Evolutionary conservation across 2,797 vertebrate species (phyloP), one percentile per base, ranked within the genome.

Genomic region (Smutsia temminckii): DNA sequence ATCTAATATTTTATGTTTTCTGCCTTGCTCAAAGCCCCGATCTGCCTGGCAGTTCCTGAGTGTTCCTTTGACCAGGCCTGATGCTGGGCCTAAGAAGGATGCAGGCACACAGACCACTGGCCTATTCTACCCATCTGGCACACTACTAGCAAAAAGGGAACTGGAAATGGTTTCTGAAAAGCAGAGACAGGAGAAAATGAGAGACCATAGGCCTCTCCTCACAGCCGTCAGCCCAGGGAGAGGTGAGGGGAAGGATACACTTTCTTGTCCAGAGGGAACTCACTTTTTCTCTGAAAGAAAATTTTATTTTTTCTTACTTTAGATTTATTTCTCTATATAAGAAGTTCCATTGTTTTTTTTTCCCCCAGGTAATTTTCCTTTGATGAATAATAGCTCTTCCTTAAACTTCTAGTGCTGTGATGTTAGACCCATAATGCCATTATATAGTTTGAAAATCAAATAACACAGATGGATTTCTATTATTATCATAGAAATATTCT

Each of bases 211-310:
- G 32, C 99, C 99, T 1, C 98, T 98, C 2, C 98, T 99, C 93
- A 99, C 99, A 16, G 98, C 99, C 5, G n/a, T 99, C 96, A 99
- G 99, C 98, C 99, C 99, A 0, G 99, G 99, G 37, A 98, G 98
- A 99, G 99, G 99, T 99, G 92, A 98, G 97, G 91, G 77, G 23
- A 37, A 91, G 13, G 37, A 85, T 10, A 37, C 42, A 8, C 91
- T 94, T 89, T 94, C 96, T 85, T 75, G 40, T 57, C 16, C 21
- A 37, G 32, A 69, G 88, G 18, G 11, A 94, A 37, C 27, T 25
- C 42, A 61, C 23, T 55, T 32, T 80, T 68, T 68, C 95, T 94
- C 84, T 51, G 72, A 80, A 94, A 95, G 77, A 96, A 59, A 83
- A 29, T 42, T 7, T 51, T 53, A 4, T 51, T 2, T 85, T 92